phyloP scores from a whole-genome alignment of 2,888 invertebrate genomes.

The Atrina japonica region DNA sequence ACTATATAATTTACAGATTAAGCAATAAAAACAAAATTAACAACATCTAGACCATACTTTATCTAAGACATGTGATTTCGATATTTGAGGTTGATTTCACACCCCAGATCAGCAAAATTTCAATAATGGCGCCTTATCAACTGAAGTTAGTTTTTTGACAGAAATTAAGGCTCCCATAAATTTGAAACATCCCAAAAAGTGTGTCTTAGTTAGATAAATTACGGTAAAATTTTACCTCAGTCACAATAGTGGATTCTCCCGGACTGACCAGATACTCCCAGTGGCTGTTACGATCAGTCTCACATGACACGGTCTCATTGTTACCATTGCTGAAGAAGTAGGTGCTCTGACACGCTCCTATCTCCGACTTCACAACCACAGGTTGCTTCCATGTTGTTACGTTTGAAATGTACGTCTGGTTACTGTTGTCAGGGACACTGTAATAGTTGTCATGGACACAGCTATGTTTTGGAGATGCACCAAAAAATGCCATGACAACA shows the following conservation, averaged over 20 bases:
- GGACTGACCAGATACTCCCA: conserved; percentile 47
- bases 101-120: too few species aligned
- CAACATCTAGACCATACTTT: too few species aligned
- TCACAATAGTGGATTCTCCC: conserved; percentile 62
- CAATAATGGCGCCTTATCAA: too few species aligned
- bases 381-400: too few species aligned
- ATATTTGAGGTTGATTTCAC: too few species aligned
- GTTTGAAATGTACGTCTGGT: neutral
- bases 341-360: conserved; percentile 24
- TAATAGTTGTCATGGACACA: conserved; percentile 46
- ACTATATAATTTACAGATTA: too few species aligned
- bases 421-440: neutral
- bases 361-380: neutral
- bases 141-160: too few species aligned
- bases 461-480: conserved; percentile 54
- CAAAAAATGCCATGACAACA: conserved; percentile 74
- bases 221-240: conserved; percentile 57
- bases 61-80: too few species aligned
- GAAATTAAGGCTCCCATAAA: too few species aligned
- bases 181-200: too few species aligned
- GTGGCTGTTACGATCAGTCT: conserved; percentile 46
- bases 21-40: too few species aligned
- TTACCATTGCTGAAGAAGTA: conserved; percentile 40
- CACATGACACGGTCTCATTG: conserved; percentile 56
- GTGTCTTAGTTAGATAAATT: too few species aligned